A percentile compares a stretch with the other conserved stretches of the same genome.
These are phyloP conservation scores for Drosophila azteca DNA, from an alignment of 1,140 invertebrate species.

Conservation along the genomic window DNA sequence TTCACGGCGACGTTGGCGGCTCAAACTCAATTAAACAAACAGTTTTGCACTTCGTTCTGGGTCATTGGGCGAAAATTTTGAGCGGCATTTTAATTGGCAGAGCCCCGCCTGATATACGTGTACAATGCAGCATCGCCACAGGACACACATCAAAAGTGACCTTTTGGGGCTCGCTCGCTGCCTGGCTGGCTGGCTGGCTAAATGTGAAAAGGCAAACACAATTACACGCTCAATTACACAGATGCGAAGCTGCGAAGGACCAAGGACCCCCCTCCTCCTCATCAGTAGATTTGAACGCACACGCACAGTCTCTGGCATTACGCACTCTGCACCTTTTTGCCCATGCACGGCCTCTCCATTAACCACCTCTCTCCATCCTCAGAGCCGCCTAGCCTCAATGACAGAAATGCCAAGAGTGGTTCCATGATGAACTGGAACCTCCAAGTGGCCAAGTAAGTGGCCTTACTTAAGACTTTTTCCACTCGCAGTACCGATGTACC, in stretches of 20 bases:
- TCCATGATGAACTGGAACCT: too few species aligned
- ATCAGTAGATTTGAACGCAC: slow-evolving; percentile 5
- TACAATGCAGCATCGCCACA: slow-evolving; percentile 36
- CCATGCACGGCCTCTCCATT: background rate
- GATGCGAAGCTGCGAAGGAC: slow-evolving; percentile 11
- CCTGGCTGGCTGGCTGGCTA: slow-evolving; percentile 7
- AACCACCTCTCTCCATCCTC: too few species aligned
- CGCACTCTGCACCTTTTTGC: slow-evolving; percentile 29
- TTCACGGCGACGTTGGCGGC: slow-evolving; percentile 42
- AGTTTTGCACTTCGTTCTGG: slow-evolving; percentile 20
- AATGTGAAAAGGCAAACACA: slow-evolving; percentile 59
- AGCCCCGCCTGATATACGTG: slow-evolving; percentile 10
- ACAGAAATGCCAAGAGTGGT: too few species aligned
- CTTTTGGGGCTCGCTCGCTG: slow-evolving; percentile 30
- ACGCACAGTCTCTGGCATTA: slow-evolving; percentile 36
- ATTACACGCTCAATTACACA: slow-evolving; percentile 69
- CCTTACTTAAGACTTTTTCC: too few species aligned
- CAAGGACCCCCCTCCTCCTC: background rate
- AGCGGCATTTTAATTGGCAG: slow-evolving; percentile 58
- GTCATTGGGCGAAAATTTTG: slow-evolving; percentile 35
- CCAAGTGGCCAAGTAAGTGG: too few species aligned
- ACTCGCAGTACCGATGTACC: too few species aligned
- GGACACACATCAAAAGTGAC: slow-evolving; percentile 47
- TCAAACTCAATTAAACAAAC: slow-evolving; percentile 73
- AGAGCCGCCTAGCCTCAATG: too few species aligned